Evolutionary conservation across 2,113 vertebrate species (phyloP), one percentile per base, ranked within the genome.

Genomic region (Pseudolaguvia tuberculata): DNA sequence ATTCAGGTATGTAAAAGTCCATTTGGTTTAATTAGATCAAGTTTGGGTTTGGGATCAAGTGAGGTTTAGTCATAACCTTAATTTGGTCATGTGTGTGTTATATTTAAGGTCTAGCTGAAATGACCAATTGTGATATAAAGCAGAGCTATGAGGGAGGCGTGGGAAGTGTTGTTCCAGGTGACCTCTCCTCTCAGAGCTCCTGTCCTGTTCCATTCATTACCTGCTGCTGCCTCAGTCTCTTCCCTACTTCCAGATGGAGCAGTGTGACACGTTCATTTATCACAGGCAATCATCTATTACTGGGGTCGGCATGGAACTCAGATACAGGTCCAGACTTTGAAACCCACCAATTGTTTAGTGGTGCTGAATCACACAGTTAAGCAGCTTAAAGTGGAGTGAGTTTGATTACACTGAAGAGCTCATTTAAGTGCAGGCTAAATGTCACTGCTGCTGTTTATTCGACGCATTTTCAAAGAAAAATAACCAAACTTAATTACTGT

Each of bases 161-260:
- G 70, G 68, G 69, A 78, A 70, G 61, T 66, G 76, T 72, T 66
- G 73, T 70, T 73, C 53, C 62, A 73, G 82, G 81, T 84, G 78
- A 78, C 65, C 62, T 57, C 53, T 65, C 59, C 67, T 66, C 73
- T 71, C 73, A 68, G 39, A 61, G 29, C 63, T 65, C 53, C 23
- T 69, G 59, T 73, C 25, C 50, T 69, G 52, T 62, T 51, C 72
- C 52, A 83, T 79, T 77, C 74, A 82, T 82, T 82, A 82, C 76
- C 80, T 50, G 68, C 76, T 51, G 59, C 68, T 78, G 52, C 62
- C 80, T 58, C 79, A 47, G 70, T 73, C 80, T 73, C 57, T 77
- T 80, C 69, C 74, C 73, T 62, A 79, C 80, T 81, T 81, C 80
- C 85, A 86, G 81, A 83, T 84, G 83, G 84, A 78, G 72, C 35